Evolutionary conservation across 2,888 invertebrate genomes (phyloP).

Genomic region (Heteropelma amictum): DNA sequence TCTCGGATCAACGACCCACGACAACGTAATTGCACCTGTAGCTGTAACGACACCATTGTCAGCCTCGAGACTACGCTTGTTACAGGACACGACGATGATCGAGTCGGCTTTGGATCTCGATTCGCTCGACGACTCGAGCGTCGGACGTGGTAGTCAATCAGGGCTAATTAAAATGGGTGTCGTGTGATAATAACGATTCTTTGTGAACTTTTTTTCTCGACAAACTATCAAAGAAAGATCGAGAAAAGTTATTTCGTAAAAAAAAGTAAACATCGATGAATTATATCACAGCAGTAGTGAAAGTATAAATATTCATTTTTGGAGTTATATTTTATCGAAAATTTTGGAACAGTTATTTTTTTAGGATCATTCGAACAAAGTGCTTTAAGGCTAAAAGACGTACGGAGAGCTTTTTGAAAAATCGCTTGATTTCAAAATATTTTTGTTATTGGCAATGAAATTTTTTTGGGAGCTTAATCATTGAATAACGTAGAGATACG

Average conservation of each 20-base stretch:
- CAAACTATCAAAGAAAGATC: neutral
- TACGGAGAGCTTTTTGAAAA: too few relatives aligned
- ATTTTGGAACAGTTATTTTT: too few relatives aligned
- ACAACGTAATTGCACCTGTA: constrained; percentile 69
- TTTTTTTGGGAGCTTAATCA: too few relatives aligned
- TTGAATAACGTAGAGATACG: too few relatives aligned
- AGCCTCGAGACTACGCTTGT: constrained; percentile 86
- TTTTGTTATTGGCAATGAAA: too few relatives aligned
- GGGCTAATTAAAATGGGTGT: constrained; percentile 82
- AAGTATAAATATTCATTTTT: too few relatives aligned
- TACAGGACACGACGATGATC: constrained; percentile 94
- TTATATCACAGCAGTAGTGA: too few relatives aligned
- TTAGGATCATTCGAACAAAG: too few relatives aligned
- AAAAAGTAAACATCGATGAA: too few relatives aligned
- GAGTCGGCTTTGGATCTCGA: constrained; percentile 93
- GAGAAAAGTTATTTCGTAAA: neutral
- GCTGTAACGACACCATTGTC: constrained; percentile 74
- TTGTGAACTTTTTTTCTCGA: neutral
- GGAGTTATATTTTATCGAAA: too few relatives aligned
- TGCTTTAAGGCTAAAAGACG: too few relatives aligned
- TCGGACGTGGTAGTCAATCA: constrained; percentile 84
- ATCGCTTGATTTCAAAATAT: too few relatives aligned
- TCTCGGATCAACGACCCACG: constrained; percentile 65
- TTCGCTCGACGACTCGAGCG: constrained; percentile 87
- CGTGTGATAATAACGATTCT: constrained; percentile 67